These are phyloP conservation scores for Hemitrygon akajei DNA, from an alignment of 2,797 vertebrate genomes.

Conservation along the genomic window DNA sequence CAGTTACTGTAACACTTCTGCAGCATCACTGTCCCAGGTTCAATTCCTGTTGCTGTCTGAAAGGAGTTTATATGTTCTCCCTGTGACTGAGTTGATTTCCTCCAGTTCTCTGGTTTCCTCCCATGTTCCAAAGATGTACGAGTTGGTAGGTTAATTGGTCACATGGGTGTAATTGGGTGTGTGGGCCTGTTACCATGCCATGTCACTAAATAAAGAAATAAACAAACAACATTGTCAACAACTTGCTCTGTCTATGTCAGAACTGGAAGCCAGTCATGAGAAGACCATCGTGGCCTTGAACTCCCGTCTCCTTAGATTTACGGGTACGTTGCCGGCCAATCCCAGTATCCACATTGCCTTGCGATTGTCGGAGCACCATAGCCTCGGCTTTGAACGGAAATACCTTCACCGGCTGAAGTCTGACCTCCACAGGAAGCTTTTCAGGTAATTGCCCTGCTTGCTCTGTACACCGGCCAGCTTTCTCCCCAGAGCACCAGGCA, in stretches of 20 bases:
- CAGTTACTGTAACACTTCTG: too few relatives aligned
- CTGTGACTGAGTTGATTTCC: too few relatives aligned
- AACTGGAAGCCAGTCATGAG: neutral
- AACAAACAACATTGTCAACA: too few relatives aligned
- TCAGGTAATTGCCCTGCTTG: neutral
- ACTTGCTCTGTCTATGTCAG: neutral
- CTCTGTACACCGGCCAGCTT: neutral
- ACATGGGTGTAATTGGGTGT: too few relatives aligned
- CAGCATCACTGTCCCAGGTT: too few relatives aligned
- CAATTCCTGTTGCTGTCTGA: too few relatives aligned
- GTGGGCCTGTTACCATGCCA: too few relatives aligned
- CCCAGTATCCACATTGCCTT: slow-evolving; percentile 11
- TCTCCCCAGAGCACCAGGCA: neutral
- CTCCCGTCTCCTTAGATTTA: neutral
- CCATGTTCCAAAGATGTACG: too few relatives aligned
- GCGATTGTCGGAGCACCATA: neutral
- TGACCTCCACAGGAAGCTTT: neutral
- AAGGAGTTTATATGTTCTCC: too few relatives aligned
- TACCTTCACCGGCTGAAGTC: neutral
- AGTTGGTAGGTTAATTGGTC: too few relatives aligned
- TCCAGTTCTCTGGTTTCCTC: too few relatives aligned
- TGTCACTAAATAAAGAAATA: too few relatives aligned
- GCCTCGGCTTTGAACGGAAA: neutral
- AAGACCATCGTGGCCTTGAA: neutral
- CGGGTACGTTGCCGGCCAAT: neutral